Percentiles rank a stretch among this genome's conserved stretches.
These are phyloP conservation scores for Emys orbicularis DNA, from an alignment of 2,797 vertebrate species.

Conservation along the genomic window DNA sequence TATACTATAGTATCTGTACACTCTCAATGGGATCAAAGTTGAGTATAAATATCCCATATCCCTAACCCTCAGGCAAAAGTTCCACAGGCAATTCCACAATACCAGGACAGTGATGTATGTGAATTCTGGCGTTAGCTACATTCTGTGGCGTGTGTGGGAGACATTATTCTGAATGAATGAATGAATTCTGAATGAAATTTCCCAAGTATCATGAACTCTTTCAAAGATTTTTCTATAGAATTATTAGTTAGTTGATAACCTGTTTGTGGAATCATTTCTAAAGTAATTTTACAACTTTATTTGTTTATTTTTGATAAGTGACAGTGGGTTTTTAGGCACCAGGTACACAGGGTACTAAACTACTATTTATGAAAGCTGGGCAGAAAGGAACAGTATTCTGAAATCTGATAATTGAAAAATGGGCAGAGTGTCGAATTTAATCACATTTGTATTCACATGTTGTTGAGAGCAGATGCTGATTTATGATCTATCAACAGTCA, in stretches of 20 bases:
- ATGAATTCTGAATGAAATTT: neutral
- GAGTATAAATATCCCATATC: neutral
- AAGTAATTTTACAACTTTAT: neutral
- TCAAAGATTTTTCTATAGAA: neutral
- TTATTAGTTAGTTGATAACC: neutral
- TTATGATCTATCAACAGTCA: constrained; percentile 76
- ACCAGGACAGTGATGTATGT: rapidly evolving
- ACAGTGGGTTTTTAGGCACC: neutral
- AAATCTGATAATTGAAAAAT: constrained; percentile 74
- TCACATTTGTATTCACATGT: constrained; percentile 78
- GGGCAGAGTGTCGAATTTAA: constrained; percentile 72
- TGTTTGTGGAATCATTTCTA: neutral
- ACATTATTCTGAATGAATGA: neutral
- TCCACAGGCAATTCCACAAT: neutral
- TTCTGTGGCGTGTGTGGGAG: neutral
- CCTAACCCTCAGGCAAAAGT: neutral
- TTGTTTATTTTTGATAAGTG: neutral
- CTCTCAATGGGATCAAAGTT: neutral
- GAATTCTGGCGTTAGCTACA: neutral
- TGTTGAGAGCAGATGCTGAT: constrained; percentile 75
- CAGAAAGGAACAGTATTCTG: constrained; percentile 48
- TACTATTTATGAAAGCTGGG: constrained; percentile 38
- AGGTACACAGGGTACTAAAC: constrained; percentile 37
- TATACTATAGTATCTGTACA: neutral
- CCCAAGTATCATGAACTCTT: neutral